Percentiles rank a stretch among this genome's conserved stretches.
Conservation (phyloP, 2,113 vertebrate genomes). For the Perca flavescens region DNA sequence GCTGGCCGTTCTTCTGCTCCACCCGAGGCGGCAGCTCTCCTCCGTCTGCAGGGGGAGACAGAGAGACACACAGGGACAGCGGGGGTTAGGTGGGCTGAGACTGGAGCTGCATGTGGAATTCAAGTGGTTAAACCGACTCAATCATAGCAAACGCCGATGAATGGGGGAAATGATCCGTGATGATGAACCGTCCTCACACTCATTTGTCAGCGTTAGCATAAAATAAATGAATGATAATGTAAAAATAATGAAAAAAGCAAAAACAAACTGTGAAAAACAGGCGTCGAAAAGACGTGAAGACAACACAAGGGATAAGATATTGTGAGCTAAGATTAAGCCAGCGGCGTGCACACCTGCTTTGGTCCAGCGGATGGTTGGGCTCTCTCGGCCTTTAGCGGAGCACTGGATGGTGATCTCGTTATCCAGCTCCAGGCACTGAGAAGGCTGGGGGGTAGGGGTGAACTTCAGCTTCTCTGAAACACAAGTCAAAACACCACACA, state of each 20-base stretch:
- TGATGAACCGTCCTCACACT: slow-evolving; percentile 14
- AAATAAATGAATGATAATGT: neutral
- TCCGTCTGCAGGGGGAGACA: slow-evolving; percentile 85
- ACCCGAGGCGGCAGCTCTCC: slow-evolving; percentile 88
- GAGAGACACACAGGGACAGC: slow-evolving; percentile 13
- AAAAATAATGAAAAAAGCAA: too few species aligned
- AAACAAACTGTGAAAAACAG: too few species aligned
- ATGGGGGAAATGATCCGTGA: slow-evolving; percentile 16
- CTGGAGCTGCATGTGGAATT: slow-evolving; percentile 9
- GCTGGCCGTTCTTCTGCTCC: slow-evolving; percentile 87
- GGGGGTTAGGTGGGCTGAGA: neutral
- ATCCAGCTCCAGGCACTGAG: slow-evolving; percentile 96
- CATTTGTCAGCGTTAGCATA: slow-evolving; percentile 30
- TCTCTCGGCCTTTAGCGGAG: slow-evolving; percentile 91
- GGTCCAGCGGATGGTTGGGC: slow-evolving; percentile 92
- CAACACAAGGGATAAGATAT: too few species aligned
- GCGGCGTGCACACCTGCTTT: slow-evolving; percentile 87
- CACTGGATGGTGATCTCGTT: slow-evolving; percentile 92
- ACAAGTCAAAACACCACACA: slow-evolving; percentile 53
- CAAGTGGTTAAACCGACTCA: slow-evolving; percentile 28
- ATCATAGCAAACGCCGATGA: slow-evolving; percentile 26
- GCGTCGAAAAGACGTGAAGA: too few species aligned
- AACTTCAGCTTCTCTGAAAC: slow-evolving; percentile 96
- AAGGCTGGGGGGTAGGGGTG: slow-evolving; percentile 91
- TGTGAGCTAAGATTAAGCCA: neutral